Base-by-base conservation (phyloP, 2,797 vertebrate genomes). In the Microctenopoma lineatum region DNA sequence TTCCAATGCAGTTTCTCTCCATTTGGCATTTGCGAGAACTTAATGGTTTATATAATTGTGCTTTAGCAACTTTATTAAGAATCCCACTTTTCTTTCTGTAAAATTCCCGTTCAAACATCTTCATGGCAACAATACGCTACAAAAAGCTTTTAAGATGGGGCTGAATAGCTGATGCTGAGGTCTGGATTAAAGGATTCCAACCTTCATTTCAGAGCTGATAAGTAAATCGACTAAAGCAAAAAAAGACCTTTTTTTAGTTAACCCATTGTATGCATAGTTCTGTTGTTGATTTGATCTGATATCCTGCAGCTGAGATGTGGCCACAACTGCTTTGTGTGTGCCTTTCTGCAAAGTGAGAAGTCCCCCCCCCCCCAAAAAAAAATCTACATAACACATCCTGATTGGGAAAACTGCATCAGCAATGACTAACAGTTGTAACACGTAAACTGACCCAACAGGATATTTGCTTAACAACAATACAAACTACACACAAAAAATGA, bases 391-490 rank as follows among this genome's bases (percentile, higher is more conserved):
- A 55, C 44, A 44, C 0, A 0, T 34, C 36, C 29, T 34, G 42
- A 51, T 57, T 25, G 42, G 15, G 29, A 54, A 65, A 13, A 42
- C 7, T 5, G 7, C 45, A 64, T 57, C 51, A 16, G 61, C 34
- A 57, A 60, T 34, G 14, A 46, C 6, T n/a, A 32, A 46, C 29
- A 39, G 45, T 15, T 5, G 58, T 26, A 11, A 59, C 34, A 36
- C 5, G 5, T 3, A 44, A 60, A 58, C 44, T 8, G 27, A 42
- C n/a, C 68, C 69, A n/a, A 36, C 64, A 70, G 44, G 34, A 66
- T 82, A 66, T 87, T 74, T 83, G 63, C 68, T 75, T 53, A 60
- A 63, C 50, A 63, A 62, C 45, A 57, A 61, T 45, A 64, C 48
- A 66, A 68, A 62, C 46, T 51, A 34, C 48, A 60, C 52, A 48